Percentiles rank a stretch among this genome's conserved stretches.
Evolutionary conservation across 2,797 vertebrate genomes (phyloP).

Genomic region (Oreonectes daqikongensis): DNA sequence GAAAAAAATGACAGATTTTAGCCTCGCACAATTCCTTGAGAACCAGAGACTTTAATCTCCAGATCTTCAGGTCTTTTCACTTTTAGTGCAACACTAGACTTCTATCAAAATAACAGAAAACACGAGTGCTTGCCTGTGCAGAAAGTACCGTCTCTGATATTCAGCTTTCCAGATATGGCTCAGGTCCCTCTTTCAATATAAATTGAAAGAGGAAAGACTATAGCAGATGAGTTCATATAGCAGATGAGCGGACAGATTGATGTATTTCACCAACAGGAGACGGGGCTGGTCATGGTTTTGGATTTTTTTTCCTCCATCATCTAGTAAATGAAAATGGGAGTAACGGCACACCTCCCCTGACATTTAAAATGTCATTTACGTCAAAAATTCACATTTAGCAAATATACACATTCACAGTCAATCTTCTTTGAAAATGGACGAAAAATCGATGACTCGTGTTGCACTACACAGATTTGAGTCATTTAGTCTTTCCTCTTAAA

Average conservation of each 20-base stretch:
- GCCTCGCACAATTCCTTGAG: too few relatives aligned
- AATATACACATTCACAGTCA: background rate
- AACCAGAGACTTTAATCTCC: background rate
- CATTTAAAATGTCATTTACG: background rate
- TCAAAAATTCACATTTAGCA: background rate
- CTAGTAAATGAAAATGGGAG: background rate
- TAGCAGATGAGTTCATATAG: conserved; percentile 16
- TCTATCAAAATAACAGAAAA: background rate
- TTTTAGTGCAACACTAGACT: background rate
- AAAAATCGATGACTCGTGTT: too few relatives aligned
- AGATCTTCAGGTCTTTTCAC: background rate
- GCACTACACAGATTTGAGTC: too few relatives aligned
- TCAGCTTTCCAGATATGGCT: background rate
- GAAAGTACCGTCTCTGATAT: background rate
- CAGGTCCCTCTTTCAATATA: background rate
- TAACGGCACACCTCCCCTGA: background rate
- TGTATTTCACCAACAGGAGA: conserved; percentile 12
- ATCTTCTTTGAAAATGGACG: too few relatives aligned
- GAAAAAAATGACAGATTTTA: background rate
- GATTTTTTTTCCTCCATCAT: background rate
- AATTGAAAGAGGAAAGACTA: too few relatives aligned
- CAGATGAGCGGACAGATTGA: conserved; percentile 43
- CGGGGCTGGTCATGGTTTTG: too few relatives aligned
- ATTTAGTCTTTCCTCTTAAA: too few relatives aligned
- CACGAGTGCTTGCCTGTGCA: background rate